Evolutionary conservation across 2,797 vertebrate species (phyloP).

Genomic region (Alcedo atthis): DNA sequence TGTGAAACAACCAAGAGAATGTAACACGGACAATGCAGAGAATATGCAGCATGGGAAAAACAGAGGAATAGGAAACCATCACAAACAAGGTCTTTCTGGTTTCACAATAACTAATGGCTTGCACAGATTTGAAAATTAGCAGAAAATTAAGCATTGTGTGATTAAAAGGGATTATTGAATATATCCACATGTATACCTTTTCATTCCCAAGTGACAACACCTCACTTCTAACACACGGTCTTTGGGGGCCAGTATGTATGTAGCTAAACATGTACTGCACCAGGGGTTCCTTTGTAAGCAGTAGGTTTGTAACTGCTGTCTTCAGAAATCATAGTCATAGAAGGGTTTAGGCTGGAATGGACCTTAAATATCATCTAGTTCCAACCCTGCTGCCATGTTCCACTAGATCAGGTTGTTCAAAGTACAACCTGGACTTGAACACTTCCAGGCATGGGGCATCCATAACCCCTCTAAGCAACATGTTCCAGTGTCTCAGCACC

Average conservation of each 20-base stretch:
- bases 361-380: not conserved
- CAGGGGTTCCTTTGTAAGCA: not conserved
- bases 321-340: not conserved
- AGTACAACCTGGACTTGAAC: not conserved
- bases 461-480: not conserved
- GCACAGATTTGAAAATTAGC: not conserved
- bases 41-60: not conserved
- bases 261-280: not conserved
- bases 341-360: not conserved
- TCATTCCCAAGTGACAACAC: not conserved
- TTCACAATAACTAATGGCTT: not conserved
- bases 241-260: not conserved
- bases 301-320: not conserved
- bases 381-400: not conserved
- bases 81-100: not conserved
- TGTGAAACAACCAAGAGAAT: not conserved
- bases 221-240: not conserved
- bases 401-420: not conserved
- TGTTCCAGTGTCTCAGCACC: no score
- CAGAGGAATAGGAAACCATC: not conserved
- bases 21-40: not conserved
- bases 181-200: not conserved
- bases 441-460: not conserved
- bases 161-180: not conserved
- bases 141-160: not conserved